Evolutionary conservation across 2,888 invertebrate species (phyloP).

Genomic region (Marronus borbonicus): DNA sequence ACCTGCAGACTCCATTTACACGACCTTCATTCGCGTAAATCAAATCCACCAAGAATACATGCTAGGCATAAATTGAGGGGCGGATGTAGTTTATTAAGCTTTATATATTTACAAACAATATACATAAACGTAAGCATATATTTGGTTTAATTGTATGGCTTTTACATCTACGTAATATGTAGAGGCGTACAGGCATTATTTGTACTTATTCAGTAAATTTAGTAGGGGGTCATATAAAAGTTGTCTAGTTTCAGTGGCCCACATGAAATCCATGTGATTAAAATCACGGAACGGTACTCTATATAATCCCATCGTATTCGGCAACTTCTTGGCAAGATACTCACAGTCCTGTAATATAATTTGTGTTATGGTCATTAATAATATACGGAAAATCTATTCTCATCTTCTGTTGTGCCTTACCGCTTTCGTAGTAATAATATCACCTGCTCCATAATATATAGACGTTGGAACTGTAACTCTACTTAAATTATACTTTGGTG

Average conservation of each 20-base stretch:
- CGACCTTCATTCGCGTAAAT: too few relatives aligned
- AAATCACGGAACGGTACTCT: constrained; percentile 74
- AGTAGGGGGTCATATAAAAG: constrained; percentile 75
- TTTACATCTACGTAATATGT: neutral
- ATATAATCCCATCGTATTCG: constrained; percentile 74
- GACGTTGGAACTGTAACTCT: constrained; percentile 71
- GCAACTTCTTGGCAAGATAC: constrained; percentile 72
- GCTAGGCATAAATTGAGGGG: too few relatives aligned
- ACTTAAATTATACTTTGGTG: constrained; percentile 69
- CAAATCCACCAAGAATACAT: too few relatives aligned
- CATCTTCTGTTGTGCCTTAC: constrained; percentile 58
- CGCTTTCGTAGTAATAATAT: constrained; percentile 72
- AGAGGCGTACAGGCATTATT: constrained; percentile 27
- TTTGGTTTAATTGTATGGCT: constrained; percentile 4
- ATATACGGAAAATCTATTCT: constrained; percentile 26
- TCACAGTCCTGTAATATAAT: constrained; percentile 73
- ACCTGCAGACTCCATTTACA: too few relatives aligned
- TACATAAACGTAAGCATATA: neutral
- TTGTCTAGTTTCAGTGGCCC: constrained; percentile 76
- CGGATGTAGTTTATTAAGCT: neutral
- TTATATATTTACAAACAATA: constrained; percentile 12
- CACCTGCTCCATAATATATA: constrained; percentile 73
- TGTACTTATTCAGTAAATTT: constrained; percentile 71
- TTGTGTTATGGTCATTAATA: neutral
- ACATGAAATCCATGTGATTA: constrained; percentile 82